Evolutionary conservation across 2,888 invertebrate genomes (phyloP).

Genomic region (Nycteola revayana): DNA sequence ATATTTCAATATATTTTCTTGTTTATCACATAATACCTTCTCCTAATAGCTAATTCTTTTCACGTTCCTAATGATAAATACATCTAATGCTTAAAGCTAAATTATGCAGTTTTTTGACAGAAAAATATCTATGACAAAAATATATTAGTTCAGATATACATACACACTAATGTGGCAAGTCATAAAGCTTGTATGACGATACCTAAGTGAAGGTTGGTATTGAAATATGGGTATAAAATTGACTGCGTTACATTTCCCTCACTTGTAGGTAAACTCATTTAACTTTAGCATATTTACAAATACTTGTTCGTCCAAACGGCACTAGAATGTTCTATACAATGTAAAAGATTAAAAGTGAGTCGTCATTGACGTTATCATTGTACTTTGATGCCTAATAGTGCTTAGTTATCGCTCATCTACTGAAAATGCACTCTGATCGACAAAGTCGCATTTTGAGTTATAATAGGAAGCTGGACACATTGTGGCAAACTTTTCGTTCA

Average conservation of each 20-base stretch:
- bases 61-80: conserved; percentile 44
- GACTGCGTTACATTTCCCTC: conserved; percentile 65
- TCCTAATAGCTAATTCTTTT: conserved; percentile 43
- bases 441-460: no score
- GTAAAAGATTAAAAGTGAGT: conserved; percentile 24
- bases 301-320: conserved; percentile 66
- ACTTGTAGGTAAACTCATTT: conserved; percentile 33
- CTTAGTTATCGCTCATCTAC: conserved; percentile 5
- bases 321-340: conserved; percentile 40
- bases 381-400: conserved; percentile 31
- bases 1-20: conserved; percentile 49
- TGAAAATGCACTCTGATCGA: conserved; percentile 3
- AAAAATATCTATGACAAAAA: conserved; percentile 68
- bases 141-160: conserved; percentile 52
- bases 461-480: no score
- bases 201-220: conserved; percentile 47
- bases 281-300: conserved; percentile 54
- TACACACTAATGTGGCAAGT: conserved; percentile 40
- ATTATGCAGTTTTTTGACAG: conserved; percentile 71
- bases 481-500: neutral
- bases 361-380: conserved; percentile 28
- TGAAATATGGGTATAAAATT: conserved; percentile 60
- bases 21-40: conserved; percentile 66
- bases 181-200: conserved; percentile 40
- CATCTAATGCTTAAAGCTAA: conserved; percentile 61